Evolutionary conservation across 2,113 vertebrate genomes (phyloP), one percentile per base, ranked within the genome.

Genomic region (Ctenodactylus gundi): DNA sequence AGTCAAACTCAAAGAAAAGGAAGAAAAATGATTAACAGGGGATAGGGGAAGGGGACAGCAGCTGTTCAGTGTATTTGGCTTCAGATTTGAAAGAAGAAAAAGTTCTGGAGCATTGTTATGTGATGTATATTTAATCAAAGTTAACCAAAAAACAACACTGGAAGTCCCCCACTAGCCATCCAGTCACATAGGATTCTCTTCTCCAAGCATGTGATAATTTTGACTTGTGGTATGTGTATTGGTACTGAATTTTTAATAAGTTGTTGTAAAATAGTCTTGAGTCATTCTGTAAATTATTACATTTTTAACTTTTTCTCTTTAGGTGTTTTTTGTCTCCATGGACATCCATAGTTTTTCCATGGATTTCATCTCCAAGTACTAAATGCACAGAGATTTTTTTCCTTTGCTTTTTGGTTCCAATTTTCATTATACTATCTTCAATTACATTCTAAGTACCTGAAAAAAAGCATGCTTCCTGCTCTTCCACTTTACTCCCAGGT

Each of bases 391-490:
- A 91, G 25, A 17, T 84, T 91, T 88, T 85, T 36, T 83, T 77
- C 88, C 41, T 96, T 92, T 94, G 29, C 51, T 58, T 88, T 93
- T 85, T 51, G 85, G 6, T 94, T 77, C 34, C 51, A 91, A 85
- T 80, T 85, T 90, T 86, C 62, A 91, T 4, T 86, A 51, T n/a
- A n/a, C n/a, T n/a, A n/a, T n/a, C n/a, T n/a, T n/a, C n/a, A n/a
- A n/a, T n/a, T n/a, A n/a, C n/a, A n/a, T n/a, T n/a, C n/a, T n/a
- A 94, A 95, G 85, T 90, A 88, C 82, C 72, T 82, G 44, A 78
- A 88, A 78, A 92, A 94, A 91, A 78, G 41, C 82, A 94, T 85
- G 65, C 82, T 95, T 96, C 46, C 68, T 90, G 31, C 29, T 58
- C n/a, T 95, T 87, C 31, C 51, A 44, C 77, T 96, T 90, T 93